Conservation (phyloP, 2,888 invertebrate species). For the Trichogramma dendrolimi region DNA sequence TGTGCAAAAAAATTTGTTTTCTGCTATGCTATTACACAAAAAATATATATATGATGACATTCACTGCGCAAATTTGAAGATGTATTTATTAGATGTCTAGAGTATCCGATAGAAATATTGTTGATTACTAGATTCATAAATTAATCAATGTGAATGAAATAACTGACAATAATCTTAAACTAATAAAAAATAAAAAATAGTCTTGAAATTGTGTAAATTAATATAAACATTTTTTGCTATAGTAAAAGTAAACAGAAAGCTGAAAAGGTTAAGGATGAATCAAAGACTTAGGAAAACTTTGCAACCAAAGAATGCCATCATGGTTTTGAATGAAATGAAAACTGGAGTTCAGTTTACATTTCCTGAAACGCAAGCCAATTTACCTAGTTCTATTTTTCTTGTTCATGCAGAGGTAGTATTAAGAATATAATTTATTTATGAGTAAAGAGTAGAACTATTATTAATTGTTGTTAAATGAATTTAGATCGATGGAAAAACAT, state of each 20-base stretch:
- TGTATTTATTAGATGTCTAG: slow-evolving; percentile 25
- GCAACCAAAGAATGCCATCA: slow-evolving; percentile 78
- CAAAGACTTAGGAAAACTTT: slow-evolving; percentile 64
- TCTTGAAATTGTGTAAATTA: not conserved
- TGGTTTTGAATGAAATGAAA: slow-evolving; percentile 80
- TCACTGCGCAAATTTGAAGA: slow-evolving; percentile 61
- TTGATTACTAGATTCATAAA: slow-evolving; percentile 34
- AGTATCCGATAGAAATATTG: slow-evolving; percentile 34
- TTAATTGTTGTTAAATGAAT: slow-evolving; percentile 33
- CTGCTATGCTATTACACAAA: no score
- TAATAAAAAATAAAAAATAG: not conserved
- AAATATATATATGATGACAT: slow-evolving; percentile 52
- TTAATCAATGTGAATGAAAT: slow-evolving; percentile 41
- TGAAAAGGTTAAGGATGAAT: not conserved
- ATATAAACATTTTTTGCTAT: not conserved
- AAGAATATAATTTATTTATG: not conserved
- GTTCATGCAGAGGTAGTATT: slow-evolving; percentile 53
- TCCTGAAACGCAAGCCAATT: slow-evolving; percentile 47
- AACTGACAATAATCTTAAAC: not conserved
- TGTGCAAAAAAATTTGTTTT: no score
- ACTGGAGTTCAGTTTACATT: slow-evolving; percentile 58
- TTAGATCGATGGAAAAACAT: slow-evolving; percentile 63
- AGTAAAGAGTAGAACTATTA: not conserved
- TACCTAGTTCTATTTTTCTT: slow-evolving; percentile 53
- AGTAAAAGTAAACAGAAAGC: not conserved